Evolutionary conservation across 1,140 invertebrate species (phyloP), one percentile per base, ranked within the genome.

Genomic region (Nasonia giraulti): DNA sequence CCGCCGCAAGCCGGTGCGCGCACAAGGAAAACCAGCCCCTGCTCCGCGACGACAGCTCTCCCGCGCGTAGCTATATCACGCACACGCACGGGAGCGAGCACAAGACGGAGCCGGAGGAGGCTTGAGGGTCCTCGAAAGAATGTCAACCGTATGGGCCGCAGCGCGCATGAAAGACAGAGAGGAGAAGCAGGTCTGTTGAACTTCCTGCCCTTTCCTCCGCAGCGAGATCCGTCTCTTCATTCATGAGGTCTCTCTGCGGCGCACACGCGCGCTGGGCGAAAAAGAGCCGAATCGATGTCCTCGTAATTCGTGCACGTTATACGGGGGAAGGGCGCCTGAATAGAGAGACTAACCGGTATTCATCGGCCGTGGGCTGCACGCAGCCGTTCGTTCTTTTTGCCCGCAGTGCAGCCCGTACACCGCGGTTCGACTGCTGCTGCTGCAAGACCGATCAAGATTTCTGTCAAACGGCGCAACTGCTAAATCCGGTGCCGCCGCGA

Each of bases 381-480:
- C 50, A 33, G 12, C 27, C 12, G 68, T 10, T 31, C 23, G 17
- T 84, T 66, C 10, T 80, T 80, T 84, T 80, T 40, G 88, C 88
- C 85, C 20, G 47, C 47, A 14, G 47, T 50, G 47, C 47, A 50
- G 12, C 14, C 47, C 10, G 14, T 50, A 50, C 10, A 50, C 88
- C 90, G 88, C 88, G 87, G 88, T 89, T 89, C 86, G 87, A 89
- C 89, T 89, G 69, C 71, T 82, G 71, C 79, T 55, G 8, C 86
- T 85, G 87, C 87, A 88, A 88, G 87, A 87, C 87, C 88, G 87
- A 89, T 89, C 88, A 88, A 87, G 88, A 87, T 86, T 75, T 87
- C 88, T 89, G 89, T 91, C 89, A 89, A 90, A 89, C 87, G 86
- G 88, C 88, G 86, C 88, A 88, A 91, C 89, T 91, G 87, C 88